These are phyloP conservation scores for Isoperla grammatica DNA, from an alignment of 2,888 invertebrate species.

Conservation along the genomic window DNA sequence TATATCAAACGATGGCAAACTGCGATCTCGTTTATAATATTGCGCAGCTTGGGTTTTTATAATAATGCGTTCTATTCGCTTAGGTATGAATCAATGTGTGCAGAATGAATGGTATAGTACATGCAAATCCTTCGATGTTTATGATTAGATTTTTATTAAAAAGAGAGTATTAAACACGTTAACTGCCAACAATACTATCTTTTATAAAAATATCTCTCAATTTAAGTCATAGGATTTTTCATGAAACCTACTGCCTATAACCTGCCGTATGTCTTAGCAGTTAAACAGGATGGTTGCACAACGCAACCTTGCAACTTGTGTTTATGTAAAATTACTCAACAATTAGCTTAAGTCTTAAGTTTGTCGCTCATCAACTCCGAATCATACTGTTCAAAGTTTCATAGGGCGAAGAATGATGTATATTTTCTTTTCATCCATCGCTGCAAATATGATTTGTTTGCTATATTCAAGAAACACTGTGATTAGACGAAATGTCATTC, in stretches of 20 bases:
- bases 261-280: conserved; percentile 8
- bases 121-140: conserved; percentile 14
- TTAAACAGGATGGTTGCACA: background rate
- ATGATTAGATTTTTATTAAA: conserved; percentile 2
- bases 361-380: no score
- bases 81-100: conserved; percentile 13
- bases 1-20: conserved; percentile 10
- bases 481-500: no score
- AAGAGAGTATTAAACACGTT: background rate
- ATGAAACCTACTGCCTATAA: conserved; percentile 22
- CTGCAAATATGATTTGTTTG: no score
- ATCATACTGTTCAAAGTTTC: no score
- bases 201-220: conserved; percentile 1
- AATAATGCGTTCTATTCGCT: conserved; percentile 8
- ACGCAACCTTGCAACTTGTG: conserved; percentile 3
- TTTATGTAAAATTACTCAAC: conserved; percentile 5
- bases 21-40: conserved; percentile 8
- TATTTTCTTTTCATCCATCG: no score
- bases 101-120: conserved; percentile 18
- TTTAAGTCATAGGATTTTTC: conserved; percentile 11
- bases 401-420: no score
- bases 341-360: no score
- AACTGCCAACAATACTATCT: conserved; percentile 7
- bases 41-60: background rate
- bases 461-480: no score